Evolutionary conservation across 2,113 vertebrate genomes (phyloP).

Genomic region (Bujurquina vittata): DNA sequence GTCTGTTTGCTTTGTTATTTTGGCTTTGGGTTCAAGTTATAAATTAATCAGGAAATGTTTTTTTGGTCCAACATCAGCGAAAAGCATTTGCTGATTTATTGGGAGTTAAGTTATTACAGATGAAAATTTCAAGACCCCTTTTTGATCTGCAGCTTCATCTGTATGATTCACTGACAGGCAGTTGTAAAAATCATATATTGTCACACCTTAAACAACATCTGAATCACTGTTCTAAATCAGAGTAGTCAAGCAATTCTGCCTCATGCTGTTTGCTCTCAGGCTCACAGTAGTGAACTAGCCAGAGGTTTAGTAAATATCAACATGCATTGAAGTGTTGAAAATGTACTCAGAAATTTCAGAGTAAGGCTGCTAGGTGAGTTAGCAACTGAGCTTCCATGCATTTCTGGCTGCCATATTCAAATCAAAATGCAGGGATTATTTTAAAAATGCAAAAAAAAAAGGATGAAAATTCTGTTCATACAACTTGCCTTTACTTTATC

Average conservation of each 20-base stretch:
- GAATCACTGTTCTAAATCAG: neutral
- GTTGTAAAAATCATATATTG: neutral
- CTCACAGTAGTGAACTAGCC: neutral
- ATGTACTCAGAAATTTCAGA: neutral
- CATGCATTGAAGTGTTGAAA: neutral
- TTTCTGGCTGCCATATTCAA: neutral
- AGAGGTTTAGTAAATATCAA: neutral
- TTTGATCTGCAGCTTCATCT: neutral
- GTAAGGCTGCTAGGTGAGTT: neutral
- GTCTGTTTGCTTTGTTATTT: neutral
- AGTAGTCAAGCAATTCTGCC: neutral
- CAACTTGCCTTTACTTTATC: neutral
- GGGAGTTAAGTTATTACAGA: conserved; percentile 10
- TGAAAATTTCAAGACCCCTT: neutral
- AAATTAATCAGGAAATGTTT: neutral
- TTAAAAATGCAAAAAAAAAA: too few relatives aligned
- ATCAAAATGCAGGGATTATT: neutral
- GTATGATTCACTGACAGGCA: neutral
- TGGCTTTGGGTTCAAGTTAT: neutral
- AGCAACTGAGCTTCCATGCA: neutral
- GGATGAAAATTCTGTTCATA: neutral
- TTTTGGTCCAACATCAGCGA: conserved; percentile 35
- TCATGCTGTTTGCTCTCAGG: neutral
- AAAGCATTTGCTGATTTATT: conserved; percentile 10
- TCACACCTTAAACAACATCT: neutral